Conservation (phyloP, 2,888 invertebrate genomes). For the Papilio gigon region DNA sequence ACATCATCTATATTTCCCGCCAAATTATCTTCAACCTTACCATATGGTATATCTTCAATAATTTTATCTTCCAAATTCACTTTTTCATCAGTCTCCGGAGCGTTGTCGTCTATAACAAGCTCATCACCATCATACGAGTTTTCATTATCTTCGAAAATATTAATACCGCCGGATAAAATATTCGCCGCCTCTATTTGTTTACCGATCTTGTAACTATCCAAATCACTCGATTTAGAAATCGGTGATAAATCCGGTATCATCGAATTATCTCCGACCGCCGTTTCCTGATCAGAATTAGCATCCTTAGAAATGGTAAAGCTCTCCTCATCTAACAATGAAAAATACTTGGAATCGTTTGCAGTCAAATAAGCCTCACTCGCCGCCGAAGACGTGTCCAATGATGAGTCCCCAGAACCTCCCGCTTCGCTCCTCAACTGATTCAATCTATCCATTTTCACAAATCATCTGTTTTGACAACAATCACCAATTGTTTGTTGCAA, state of each 20-base stretch:
- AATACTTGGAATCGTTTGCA: constrained; percentile 76
- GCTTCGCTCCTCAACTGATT: constrained; percentile 72
- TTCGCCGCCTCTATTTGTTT: constrained; percentile 78
- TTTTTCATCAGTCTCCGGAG: constrained; percentile 63
- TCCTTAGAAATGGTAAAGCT: constrained; percentile 66
- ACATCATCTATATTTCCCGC: constrained; percentile 54
- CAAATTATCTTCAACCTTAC: constrained; percentile 51
- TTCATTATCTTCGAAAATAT: constrained; percentile 80
- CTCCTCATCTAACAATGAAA: constrained; percentile 73
- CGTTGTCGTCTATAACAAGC: constrained; percentile 78
- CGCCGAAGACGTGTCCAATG: constrained; percentile 69
- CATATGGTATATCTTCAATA: constrained; percentile 50
- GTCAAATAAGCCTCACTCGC: constrained; percentile 73
- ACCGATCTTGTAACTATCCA: constrained; percentile 71
- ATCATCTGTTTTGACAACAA: constrained; percentile 71
- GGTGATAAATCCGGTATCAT: constrained; percentile 69
- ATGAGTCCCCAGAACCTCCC: constrained; percentile 68
- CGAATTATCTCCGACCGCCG: constrained; percentile 57
- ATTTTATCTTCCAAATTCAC: constrained; percentile 54
- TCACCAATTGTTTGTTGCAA: constrained; percentile 37
- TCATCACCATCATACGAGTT: constrained; percentile 79
- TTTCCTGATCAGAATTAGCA: constrained; percentile 56
- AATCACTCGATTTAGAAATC: constrained; percentile 66
- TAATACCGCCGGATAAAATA: constrained; percentile 76
- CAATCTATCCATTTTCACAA: constrained; percentile 79